phyloP scores from a whole-genome alignment of 2,888 invertebrate genomes.

The Pediacus dermestoides region DNA sequence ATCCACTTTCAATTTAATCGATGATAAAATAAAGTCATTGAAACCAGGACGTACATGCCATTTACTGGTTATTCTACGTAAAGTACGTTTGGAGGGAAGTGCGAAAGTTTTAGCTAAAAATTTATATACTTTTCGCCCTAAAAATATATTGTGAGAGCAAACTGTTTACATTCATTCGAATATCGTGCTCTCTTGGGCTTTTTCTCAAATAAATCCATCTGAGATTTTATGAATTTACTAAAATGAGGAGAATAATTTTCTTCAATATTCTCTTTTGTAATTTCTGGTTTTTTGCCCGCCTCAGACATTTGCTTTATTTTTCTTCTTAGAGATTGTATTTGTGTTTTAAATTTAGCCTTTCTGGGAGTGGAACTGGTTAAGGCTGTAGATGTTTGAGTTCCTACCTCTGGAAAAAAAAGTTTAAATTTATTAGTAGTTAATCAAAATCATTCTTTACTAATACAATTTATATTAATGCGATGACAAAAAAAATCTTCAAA shows the following conservation, averaged over 20 bases:
- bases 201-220: neutral
- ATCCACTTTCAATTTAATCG: neutral
- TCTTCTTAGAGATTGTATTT: too few species aligned
- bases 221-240: neutral
- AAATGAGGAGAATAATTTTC: neutral
- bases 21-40: neutral
- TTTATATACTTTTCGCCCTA: conserved; percentile 11
- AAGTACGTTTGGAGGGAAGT: conserved; percentile 10
- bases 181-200: conserved; percentile 1
- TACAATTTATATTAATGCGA: too few species aligned
- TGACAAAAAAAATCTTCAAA: too few species aligned
- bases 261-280: neutral
- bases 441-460: too few species aligned
- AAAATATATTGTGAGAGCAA: conserved; percentile 5
- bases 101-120: conserved; percentile 6
- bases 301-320: too few species aligned
- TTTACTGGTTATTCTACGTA: conserved; percentile 7
- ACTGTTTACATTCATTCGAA: neutral
- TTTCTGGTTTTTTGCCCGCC: conserved; percentile 1
- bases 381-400: too few species aligned
- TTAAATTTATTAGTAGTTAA: too few species aligned
- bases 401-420: too few species aligned
- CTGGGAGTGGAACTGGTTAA: too few species aligned
- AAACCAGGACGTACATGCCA: conserved; percentile 4
- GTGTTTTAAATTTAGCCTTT: too few species aligned